Evolutionary conservation across 2,888 invertebrate genomes (phyloP).

Genomic region (Teleiodes luculella): DNA sequence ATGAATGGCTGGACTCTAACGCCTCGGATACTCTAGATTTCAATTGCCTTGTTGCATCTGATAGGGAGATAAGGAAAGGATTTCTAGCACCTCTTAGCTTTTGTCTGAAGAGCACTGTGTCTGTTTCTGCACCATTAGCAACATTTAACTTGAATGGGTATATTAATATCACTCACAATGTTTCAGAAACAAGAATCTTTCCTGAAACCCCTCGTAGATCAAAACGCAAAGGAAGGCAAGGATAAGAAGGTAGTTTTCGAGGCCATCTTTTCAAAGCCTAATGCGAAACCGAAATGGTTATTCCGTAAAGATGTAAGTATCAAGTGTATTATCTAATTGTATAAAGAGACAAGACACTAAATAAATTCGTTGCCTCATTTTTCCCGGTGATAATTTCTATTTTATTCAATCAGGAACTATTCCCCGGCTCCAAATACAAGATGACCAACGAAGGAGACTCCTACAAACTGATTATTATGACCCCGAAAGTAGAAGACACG

Average conservation of each 20-base stretch:
- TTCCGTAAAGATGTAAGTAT: conserved; percentile 93
- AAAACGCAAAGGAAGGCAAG: conserved; percentile 96
- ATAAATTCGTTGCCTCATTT: neutral
- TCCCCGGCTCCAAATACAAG: conserved; percentile 97
- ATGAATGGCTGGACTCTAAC: conserved; percentile 69
- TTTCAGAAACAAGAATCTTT: conserved; percentile 95
- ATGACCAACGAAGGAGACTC: conserved; percentile 95
- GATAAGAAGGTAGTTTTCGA: conserved; percentile 97
- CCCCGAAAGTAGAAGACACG: conserved; percentile 96
- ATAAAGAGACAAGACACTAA: neutral
- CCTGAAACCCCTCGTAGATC: conserved; percentile 95
- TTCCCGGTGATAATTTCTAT: neutral
- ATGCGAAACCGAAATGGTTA: conserved; percentile 94
- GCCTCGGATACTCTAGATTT: conserved; percentile 55
- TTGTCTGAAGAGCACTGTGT: conserved; percentile 70
- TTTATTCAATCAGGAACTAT: conserved; percentile 85
- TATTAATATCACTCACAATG: conserved; percentile 44
- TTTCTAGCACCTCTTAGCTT: conserved; percentile 62
- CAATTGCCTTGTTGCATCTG: conserved; percentile 57
- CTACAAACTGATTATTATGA: conserved; percentile 92
- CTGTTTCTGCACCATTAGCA: conserved; percentile 53
- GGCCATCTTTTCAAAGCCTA: conserved; percentile 97
- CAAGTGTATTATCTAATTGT: conserved; percentile 5
- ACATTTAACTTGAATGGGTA: conserved; percentile 26
- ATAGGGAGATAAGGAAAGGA: conserved; percentile 47